Base-by-base conservation (phyloP, 1,140 invertebrate genomes). In the Nixonia krombeini region DNA sequence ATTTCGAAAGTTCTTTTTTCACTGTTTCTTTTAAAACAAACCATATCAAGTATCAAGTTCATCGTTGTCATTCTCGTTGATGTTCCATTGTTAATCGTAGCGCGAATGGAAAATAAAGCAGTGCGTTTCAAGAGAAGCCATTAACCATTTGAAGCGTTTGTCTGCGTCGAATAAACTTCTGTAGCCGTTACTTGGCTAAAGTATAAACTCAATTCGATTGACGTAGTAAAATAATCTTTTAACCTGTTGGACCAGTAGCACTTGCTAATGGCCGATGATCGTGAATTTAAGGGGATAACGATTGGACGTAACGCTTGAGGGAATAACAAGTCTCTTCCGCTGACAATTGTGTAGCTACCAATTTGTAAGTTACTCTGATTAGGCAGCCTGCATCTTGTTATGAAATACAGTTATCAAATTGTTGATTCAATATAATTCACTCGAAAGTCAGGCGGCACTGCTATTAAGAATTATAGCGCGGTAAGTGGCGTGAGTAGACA, bases 281-380 rank as follows among this genome's bases (percentile, higher is more conserved):
- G 70, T 73, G 74, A 58, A 67, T 70, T 50, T 16, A 44, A 65
- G 68, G 58, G 76, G 63, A 59, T 75, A 72, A 80, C 75, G 74
- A 80, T 80, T 78, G 75, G 70, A 63, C 57, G 64, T 56, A 55
- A 69, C 59, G 62, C 56, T 67, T 73, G 74, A 74, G 73, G 68
- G 67, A 57, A 73, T 78, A 84, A 84, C 80, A 72, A 83, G 79
- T 61, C 72, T 74, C 79, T 83, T 84, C 82, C 81, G 82, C 68
- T 72, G 72, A 74, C 78, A 80, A 84, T 81, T 80, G 76, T 70
- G 64, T 41, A 61, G 47, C 47, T 56, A 65, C 69, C 70, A 70
- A 78, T 80, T 78, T 75, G 73, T 78, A 73, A 73, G 68, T 70
- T 72, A 68, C 66, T 72, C 75, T 73, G 65, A 81, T 77, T 72